phyloP scores from a whole-genome alignment of 2,797 vertebrate genomes.

The Eidolon dupreanum region DNA sequence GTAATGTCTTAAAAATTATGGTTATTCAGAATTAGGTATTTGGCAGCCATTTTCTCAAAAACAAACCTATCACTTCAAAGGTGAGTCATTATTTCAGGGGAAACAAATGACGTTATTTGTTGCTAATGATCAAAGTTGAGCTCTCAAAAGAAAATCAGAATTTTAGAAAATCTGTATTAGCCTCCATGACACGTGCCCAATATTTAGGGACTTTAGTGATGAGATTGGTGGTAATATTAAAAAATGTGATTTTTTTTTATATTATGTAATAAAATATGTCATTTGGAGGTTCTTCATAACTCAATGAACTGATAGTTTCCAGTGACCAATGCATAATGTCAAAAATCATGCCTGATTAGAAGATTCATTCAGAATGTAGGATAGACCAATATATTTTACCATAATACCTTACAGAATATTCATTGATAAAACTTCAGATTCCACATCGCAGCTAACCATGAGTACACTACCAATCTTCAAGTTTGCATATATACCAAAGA shows the following conservation, averaged over 20 bases:
- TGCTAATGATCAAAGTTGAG: slow-evolving; percentile 29
- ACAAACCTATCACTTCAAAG: not conserved
- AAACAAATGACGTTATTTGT: not conserved
- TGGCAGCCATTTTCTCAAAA: not conserved
- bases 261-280: not conserved
- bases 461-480: not conserved
- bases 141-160: not conserved
- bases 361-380: not conserved
- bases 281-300: slow-evolving; percentile 13
- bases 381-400: not conserved
- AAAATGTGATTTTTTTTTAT: not conserved
- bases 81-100: not conserved
- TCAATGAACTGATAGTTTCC: not conserved
- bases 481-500: not conserved
- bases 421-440: not conserved
- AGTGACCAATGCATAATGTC: not conserved
- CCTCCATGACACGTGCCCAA: not conserved
- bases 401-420: not conserved
- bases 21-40: not conserved
- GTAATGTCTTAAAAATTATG: not conserved
- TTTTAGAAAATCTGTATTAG: not conserved
- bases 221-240: not conserved
- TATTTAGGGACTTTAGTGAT: not conserved
- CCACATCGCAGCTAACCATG: not conserved
- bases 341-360: not conserved